These are phyloP conservation scores for Phyto melanocephala DNA, from an alignment of 2,888 invertebrate species.

Conservation along the genomic window DNA sequence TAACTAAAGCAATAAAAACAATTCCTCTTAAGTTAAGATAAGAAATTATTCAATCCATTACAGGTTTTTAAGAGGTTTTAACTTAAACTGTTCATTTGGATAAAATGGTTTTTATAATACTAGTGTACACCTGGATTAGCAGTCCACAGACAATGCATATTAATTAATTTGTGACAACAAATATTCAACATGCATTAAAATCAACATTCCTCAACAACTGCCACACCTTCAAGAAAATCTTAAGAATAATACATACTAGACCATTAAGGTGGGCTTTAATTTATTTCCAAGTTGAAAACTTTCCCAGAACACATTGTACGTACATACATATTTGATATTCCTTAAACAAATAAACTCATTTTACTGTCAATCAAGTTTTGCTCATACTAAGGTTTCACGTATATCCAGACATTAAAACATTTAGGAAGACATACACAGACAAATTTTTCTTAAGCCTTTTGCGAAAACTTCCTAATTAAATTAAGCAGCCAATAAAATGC, in stretches of 20 bases:
- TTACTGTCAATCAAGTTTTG: slow-evolving; percentile 30
- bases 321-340: not conserved
- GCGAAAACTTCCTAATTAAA: slow-evolving; percentile 57
- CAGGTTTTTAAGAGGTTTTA: too few relatives aligned
- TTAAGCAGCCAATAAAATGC: slow-evolving; percentile 61
- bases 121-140: slow-evolving; percentile 7
- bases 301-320: slow-evolving; percentile 37
- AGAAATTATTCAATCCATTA: too few relatives aligned
- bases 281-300: slow-evolving; percentile 35
- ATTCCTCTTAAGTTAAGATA: too few relatives aligned
- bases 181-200: not conserved
- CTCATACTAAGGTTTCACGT: slow-evolving; percentile 37
- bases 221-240: slow-evolving; percentile 14
- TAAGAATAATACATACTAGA: not conserved
- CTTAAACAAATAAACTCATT: slow-evolving; percentile 21
- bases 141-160: not conserved
- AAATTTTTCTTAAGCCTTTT: slow-evolving; percentile 21
- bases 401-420: slow-evolving; percentile 6
- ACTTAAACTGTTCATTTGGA: too few relatives aligned
- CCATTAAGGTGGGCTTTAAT: slow-evolving; percentile 8
- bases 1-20: too few relatives aligned
- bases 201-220: not conserved
- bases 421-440: not conserved
- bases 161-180: slow-evolving; percentile 11
- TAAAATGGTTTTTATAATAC: too few relatives aligned